These are phyloP conservation scores for Lithophane leautieri DNA, from an alignment of 2,888 invertebrate genomes.

Conservation along the genomic window DNA sequence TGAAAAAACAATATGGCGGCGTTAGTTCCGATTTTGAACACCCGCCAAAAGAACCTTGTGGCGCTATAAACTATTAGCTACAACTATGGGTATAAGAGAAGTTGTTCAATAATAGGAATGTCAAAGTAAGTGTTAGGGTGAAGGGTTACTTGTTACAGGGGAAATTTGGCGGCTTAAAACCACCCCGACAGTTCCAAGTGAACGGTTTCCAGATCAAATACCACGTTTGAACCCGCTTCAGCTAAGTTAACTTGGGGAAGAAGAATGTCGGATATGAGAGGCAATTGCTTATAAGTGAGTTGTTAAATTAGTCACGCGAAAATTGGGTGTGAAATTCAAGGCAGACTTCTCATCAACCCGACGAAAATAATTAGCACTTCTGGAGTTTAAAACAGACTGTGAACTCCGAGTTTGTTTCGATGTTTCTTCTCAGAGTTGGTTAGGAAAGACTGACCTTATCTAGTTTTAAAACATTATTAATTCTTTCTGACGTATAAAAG, in stretches of 20 bases:
- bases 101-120: not conserved
- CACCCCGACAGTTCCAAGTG: not conserved
- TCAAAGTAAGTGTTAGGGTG: slow-evolving; percentile 14
- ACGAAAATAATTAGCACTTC: not conserved
- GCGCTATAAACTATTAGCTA: not conserved
- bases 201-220: slow-evolving; percentile 32
- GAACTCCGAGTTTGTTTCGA: not conserved
- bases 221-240: slow-evolving; percentile 14
- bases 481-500: not conserved
- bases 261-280: not conserved
- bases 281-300: not conserved
- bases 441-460: not conserved
- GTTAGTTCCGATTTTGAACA: not conserved
- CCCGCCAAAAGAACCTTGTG: not conserved
- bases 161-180: not conserved
- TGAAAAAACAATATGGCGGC: not conserved
- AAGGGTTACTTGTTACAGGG: not conserved
- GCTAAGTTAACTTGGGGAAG: not conserved
- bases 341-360: not conserved
- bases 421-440: not conserved
- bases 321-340: too few species aligned
- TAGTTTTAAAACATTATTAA: not conserved
- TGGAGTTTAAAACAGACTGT: not conserved
- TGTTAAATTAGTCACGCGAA: not conserved
- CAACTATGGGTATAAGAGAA: not conserved